Evolutionary conservation across 2,888 invertebrate genomes (phyloP).

Genomic region (Tolmerus cingulatus): DNA sequence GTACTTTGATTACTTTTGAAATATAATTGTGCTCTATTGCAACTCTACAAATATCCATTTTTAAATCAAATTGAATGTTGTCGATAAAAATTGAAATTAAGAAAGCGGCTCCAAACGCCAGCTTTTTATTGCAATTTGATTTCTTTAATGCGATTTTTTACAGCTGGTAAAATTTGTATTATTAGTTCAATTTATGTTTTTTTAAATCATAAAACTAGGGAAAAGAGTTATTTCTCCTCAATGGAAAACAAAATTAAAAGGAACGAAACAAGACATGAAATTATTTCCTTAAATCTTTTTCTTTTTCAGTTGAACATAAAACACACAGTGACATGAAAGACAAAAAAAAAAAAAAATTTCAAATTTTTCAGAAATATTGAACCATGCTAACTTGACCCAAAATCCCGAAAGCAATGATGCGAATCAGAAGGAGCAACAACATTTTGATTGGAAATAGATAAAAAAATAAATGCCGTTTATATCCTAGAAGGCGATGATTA

Average conservation of each 20-base stretch:
- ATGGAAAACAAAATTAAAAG: background rate
- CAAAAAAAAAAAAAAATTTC: background rate
- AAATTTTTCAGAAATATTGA: constrained; percentile 14
- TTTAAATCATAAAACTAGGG: too few species aligned
- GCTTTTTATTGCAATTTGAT: too few species aligned
- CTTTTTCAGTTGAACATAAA: constrained; percentile 35
- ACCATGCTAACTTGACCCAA: constrained; percentile 13
- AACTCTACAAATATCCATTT: too few species aligned
- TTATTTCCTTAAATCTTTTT: constrained; percentile 7
- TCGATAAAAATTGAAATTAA: background rate
- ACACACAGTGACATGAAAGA: constrained; percentile 34
- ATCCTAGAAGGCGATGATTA: background rate
- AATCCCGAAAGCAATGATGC: background rate
- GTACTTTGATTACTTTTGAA: too few species aligned
- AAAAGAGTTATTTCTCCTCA: background rate
- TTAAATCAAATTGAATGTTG: background rate
- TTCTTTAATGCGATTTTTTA: too few species aligned
- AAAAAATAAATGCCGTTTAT: background rate
- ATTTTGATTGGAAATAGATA: background rate
- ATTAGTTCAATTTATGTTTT: too few species aligned
- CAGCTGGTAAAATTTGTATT: too few species aligned
- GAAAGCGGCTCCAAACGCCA: too few species aligned
- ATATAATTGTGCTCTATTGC: too few species aligned
- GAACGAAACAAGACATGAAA: background rate
- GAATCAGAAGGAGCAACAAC: background rate